Conservation (phyloP, 2,888 invertebrate species). For the Copidosoma aretas region DNA sequence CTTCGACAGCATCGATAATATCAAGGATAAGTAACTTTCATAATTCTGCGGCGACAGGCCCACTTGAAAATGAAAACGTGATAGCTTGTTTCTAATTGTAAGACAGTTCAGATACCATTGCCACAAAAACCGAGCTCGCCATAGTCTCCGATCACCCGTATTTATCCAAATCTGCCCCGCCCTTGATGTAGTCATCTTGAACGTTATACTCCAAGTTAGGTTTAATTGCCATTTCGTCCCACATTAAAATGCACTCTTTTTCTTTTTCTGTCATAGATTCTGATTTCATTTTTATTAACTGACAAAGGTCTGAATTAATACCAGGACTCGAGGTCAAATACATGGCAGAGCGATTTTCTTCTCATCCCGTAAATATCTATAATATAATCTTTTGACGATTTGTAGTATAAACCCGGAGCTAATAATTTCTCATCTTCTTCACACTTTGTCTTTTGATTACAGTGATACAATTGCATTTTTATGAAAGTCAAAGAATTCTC, state of each 20-base stretch:
- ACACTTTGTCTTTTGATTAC: no score
- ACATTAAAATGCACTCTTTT: slow-evolving; percentile 44
- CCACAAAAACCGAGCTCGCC: slow-evolving; percentile 44
- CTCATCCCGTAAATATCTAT: no score
- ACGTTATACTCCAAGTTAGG: no score
- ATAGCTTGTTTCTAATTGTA: slow-evolving; percentile 45
- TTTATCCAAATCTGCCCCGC: slow-evolving; percentile 43
- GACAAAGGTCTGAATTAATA: no score
- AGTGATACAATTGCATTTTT: no score
- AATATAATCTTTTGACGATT: no score
- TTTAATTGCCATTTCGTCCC: slow-evolving; percentile 46
- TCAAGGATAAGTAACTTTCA: neutral
- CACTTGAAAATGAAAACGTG: slow-evolving; percentile 41
- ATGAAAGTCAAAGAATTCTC: no score
- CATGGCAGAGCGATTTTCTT: no score
- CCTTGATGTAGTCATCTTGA: slow-evolving; percentile 43
- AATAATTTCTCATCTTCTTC: no score
- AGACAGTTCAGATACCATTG: slow-evolving; percentile 44
- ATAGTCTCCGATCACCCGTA: slow-evolving; percentile 35
- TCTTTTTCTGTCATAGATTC: slow-evolving; percentile 42
- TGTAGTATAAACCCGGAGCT: no score
- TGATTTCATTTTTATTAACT: no score
- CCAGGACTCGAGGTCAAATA: no score
- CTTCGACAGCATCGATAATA: slow-evolving; percentile 5
- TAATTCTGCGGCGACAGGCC: slow-evolving; percentile 22